A percentile compares a stretch with the other conserved stretches of the same genome.
phyloP scores from a whole-genome alignment of 2,797 vertebrate genomes.

The Selene dorsalis region DNA sequence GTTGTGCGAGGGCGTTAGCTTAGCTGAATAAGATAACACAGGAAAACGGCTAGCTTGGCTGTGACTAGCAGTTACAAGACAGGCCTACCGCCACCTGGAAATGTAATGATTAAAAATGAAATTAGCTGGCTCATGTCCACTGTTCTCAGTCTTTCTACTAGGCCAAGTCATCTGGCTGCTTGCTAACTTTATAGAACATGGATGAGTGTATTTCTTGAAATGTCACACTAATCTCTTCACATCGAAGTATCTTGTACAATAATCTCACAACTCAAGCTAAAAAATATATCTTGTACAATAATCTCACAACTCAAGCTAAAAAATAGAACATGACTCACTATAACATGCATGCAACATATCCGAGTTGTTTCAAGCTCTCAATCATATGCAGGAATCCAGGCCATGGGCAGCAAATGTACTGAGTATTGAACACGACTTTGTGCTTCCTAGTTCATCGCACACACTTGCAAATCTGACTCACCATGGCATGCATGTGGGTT shows the following conservation, averaged over 20 bases:
- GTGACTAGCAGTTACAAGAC: neutral
- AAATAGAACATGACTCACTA: neutral
- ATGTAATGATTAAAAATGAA: neutral
- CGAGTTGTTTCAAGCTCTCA: conserved; percentile 6
- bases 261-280: conserved; percentile 6
- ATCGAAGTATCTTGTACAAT: neutral
- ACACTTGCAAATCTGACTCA: conserved; percentile 33
- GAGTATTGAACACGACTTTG: neutral
- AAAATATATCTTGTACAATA: neutral
- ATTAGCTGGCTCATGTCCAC: too few species aligned
- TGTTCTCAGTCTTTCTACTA: neutral
- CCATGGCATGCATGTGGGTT: conserved; percentile 3
- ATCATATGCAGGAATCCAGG: neutral
- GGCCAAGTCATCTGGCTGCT: neutral
- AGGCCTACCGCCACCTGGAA: neutral
- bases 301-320: conserved; percentile 4
- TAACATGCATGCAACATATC: neutral
- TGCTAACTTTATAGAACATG: neutral
- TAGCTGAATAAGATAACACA: neutral
- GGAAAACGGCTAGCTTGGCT: neutral
- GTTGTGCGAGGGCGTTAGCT: neutral
- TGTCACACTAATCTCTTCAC: neutral
- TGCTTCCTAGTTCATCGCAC: conserved; percentile 24
- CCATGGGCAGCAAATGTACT: neutral
- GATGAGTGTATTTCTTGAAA: neutral